These are phyloP conservation scores for Cheumatopsyche charites DNA, from an alignment of 1,140 invertebrate species.

Conservation along the genomic window DNA sequence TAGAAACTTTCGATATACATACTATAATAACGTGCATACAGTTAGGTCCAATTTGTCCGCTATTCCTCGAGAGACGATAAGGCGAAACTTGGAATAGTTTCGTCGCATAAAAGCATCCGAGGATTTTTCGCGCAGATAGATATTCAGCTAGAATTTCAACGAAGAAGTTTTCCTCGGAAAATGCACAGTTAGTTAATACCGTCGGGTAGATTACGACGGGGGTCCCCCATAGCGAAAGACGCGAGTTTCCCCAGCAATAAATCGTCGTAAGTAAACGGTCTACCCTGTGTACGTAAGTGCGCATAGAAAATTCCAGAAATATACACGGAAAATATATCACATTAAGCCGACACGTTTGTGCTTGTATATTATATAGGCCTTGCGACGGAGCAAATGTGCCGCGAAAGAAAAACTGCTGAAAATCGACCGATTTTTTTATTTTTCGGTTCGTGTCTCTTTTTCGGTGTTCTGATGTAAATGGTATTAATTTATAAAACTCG, in stretches of 20 bases:
- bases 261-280: conserved; percentile 34
- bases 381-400: no score
- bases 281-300: background rate
- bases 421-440: no score
- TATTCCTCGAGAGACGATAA: background rate
- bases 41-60: no score
- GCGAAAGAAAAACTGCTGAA: no score
- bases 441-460: no score
- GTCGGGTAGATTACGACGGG: conserved; percentile 23
- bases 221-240: conserved; percentile 15
- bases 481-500: no score
- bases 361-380: no score
- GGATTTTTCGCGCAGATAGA: background rate
- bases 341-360: background rate
- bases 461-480: no score
- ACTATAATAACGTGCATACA: no score
- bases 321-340: background rate
- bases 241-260: conserved; percentile 28
- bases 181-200: conserved; percentile 32
- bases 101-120: background rate
- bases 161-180: conserved; percentile 12
- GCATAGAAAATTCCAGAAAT: conserved; percentile 2
- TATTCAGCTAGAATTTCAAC: conserved; percentile 4
- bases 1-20: no score
- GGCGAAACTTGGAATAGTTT: conserved; percentile 5